Evolutionary conservation across 2,888 invertebrate genomes (phyloP).

Genomic region (Chaitophorus viminalis): DNA sequence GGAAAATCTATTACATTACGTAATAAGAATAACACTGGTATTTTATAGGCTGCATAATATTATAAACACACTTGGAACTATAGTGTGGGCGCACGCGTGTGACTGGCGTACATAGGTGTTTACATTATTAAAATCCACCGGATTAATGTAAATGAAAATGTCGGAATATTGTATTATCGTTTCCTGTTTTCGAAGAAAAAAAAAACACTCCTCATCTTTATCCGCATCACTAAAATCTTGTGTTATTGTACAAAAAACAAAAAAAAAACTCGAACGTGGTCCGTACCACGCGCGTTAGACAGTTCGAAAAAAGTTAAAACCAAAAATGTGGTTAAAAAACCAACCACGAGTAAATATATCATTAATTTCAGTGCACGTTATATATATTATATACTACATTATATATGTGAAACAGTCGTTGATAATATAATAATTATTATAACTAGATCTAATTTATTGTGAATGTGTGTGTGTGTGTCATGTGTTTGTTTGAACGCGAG

Average conservation of each 20-base stretch:
- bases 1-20: background rate
- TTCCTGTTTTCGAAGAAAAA: background rate
- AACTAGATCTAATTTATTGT: constrained; percentile 29
- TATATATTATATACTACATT: background rate
- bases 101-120: background rate
- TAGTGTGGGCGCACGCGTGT: constrained; percentile 13
- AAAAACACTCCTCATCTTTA: background rate
- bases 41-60: background rate
- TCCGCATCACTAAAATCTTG: background rate
- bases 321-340: constrained; percentile 23
- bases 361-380: constrained; percentile 40
- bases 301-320: background rate
- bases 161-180: constrained; percentile 1
- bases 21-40: background rate
- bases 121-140: constrained; percentile 15
- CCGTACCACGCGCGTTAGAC: background rate
- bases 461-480: no score
- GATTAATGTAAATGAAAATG: constrained; percentile 17
- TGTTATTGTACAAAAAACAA: background rate
- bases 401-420: background rate
- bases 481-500: no score
- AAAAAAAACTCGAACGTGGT: background rate
- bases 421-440: constrained; percentile 40
- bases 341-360: constrained; percentile 34
- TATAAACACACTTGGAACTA: background rate